Base-by-base conservation (phyloP, 2,113 vertebrate species). In the Limanda limanda region DNA sequence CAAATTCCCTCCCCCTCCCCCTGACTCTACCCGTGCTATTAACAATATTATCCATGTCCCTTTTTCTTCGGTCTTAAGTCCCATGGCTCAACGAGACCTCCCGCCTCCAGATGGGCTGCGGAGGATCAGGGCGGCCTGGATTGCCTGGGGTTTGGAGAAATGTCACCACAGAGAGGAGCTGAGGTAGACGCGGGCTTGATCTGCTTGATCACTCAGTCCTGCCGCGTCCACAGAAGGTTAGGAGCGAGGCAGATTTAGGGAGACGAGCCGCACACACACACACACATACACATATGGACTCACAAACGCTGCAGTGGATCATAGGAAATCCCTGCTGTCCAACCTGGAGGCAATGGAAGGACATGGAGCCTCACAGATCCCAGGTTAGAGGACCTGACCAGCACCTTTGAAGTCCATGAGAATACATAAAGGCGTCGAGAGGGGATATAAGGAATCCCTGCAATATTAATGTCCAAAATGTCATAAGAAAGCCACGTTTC, bases 401-500 rank as follows among this genome's bases (percentile, higher is more conserved):
- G 52, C 3, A 37, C 82, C 86, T 90, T 86, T 89, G 61, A 91
- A 81, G 70, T 73, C 68, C 12, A 55, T 76, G 40, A 76, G 74
- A 91, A 84, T 71, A 80, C 74, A 69, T 60, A 69, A 80, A 48
- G 80, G 77, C 76, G 67, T 69, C 68, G 67, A 91, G 90, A 87
- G 78, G 71, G 91, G 92, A 94, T 95, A 91, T 85, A 91, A 90
- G 90, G 90, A 95, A 94, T 96, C 90, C 88, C 81, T 3, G 67
- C 95, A 90, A 87, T 94, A 95, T 94, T 92, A 95, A 93, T 88
- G 79, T 95, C 94, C 95, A 95, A 96, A 96, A 95, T 96, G 95
- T 95, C 95, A 94, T 80, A 91, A 91, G 82, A 91, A 93, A 92
- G 88, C 94, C 80, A 84, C 0, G 1, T 82, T 72, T 86, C 81